These are phyloP conservation scores for Tokudaia muenninki DNA, from an alignment of 2,797 vertebrate species.

Conservation along the genomic window DNA sequence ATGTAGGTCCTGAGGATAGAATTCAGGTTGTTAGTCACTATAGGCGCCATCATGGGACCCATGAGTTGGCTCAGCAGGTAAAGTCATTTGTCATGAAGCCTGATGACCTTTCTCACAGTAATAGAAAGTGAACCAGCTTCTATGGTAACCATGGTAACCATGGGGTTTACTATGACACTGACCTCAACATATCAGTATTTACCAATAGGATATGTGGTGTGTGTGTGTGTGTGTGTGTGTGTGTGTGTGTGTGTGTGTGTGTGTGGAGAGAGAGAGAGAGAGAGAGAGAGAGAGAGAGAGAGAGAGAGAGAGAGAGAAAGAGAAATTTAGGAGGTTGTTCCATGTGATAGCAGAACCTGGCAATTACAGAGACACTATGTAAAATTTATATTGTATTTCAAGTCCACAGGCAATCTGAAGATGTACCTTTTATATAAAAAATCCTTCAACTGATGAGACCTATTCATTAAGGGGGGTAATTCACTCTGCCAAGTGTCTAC, in stretches of 20 bases:
- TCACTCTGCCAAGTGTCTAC: not conserved
- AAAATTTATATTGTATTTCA: not conserved
- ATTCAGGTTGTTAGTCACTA: not conserved
- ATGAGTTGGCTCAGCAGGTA: not conserved
- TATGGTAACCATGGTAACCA: no score
- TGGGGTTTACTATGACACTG: not conserved
- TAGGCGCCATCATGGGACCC: not conserved
- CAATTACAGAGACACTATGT: no score
- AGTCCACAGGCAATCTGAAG: not conserved
- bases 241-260: not conserved
- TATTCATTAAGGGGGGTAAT: not conserved
- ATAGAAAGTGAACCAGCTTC: not conserved
- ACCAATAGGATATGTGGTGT: not conserved
- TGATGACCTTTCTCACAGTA: not conserved
- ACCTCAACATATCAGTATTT: not conserved
- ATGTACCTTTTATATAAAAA: not conserved
- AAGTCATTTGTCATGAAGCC: not conserved
- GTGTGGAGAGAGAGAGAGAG: no score
- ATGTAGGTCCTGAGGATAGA: not conserved
- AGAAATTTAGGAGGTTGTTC: not conserved
- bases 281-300: no score
- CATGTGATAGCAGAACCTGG: not conserved
- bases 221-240: not conserved
- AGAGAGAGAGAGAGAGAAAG: no score
- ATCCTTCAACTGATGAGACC: not conserved